These are phyloP conservation scores for Rhagophthalmus giganteus DNA, from an alignment of 2,888 invertebrate species.

Conservation along the genomic window DNA sequence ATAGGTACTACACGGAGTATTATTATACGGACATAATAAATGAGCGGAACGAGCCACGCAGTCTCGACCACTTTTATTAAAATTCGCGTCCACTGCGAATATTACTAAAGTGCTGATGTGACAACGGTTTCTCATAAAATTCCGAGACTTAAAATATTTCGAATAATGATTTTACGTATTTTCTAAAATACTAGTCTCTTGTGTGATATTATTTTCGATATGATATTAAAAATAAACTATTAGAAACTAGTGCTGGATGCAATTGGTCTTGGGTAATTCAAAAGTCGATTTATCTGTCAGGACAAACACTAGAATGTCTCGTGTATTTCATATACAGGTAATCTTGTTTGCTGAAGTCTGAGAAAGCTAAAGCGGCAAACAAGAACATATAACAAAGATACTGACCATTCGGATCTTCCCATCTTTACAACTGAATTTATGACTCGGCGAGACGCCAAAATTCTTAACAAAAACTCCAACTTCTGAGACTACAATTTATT, in stretches of 20 bases:
- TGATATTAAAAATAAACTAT: no score
- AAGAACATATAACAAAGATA: conserved; percentile 19
- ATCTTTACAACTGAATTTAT: conserved; percentile 14
- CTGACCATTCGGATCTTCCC: conserved; percentile 17
- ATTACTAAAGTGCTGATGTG: conserved; percentile 43
- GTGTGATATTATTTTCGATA: no score
- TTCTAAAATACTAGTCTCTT: conserved; percentile 1
- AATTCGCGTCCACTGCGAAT: conserved; percentile 40
- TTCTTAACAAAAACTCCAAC: conserved; percentile 8
- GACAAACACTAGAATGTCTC: no score
- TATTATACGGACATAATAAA: conserved; percentile 38
- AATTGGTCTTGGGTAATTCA: no score
- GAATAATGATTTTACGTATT: conserved; percentile 4
- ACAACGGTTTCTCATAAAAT: conserved; percentile 45
- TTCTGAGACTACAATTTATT: no score
- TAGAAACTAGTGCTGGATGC: no score
- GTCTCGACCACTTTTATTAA: conserved; percentile 43
- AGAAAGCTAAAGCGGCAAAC: conserved; percentile 11
- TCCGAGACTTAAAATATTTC: conserved; percentile 14
- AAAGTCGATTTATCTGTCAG: no score
- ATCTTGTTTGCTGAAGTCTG: conserved; percentile 12
- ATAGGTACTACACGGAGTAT: no score
- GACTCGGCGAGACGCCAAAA: conserved; percentile 11
- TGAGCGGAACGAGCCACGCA: conserved; percentile 31
- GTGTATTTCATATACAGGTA: conserved; percentile 18